Evolutionary conservation across 2,888 invertebrate species (phyloP).

Genomic region (Acronicta leporina): DNA sequence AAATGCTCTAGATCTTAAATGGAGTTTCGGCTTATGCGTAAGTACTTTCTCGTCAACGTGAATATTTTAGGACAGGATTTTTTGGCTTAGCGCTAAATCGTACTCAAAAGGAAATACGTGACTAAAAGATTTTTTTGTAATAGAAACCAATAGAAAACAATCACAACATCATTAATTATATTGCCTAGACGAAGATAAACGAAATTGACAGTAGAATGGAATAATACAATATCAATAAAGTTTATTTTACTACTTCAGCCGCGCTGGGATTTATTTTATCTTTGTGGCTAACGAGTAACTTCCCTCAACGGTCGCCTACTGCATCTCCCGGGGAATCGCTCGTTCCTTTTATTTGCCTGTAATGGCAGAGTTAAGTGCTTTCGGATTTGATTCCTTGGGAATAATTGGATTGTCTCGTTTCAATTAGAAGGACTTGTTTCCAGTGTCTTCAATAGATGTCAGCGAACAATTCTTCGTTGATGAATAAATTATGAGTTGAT

Average conservation of each 20-base stretch:
- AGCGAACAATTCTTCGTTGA: slow-evolving; percentile 31
- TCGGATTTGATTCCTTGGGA: slow-evolving; percentile 52
- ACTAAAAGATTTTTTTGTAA: not conserved
- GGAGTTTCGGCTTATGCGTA: not conserved
- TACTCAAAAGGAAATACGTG: not conserved
- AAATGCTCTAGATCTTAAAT: slow-evolving; percentile 17
- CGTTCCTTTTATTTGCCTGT: slow-evolving; percentile 52
- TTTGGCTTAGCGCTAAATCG: not conserved
- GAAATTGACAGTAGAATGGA: slow-evolving; percentile 19
- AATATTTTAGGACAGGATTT: slow-evolving; percentile 18
- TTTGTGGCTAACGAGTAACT: slow-evolving; percentile 52
- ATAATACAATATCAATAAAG: slow-evolving; percentile 40
- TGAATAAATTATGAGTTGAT: slow-evolving; percentile 51
- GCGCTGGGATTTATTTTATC: slow-evolving; percentile 49
- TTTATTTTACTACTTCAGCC: slow-evolving; percentile 45
- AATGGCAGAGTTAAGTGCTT: slow-evolving; percentile 53
- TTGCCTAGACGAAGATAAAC: slow-evolving; percentile 17
- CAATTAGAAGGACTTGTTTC: slow-evolving; percentile 48
- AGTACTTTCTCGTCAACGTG: slow-evolving; percentile 3
- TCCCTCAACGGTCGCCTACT: slow-evolving; percentile 38
- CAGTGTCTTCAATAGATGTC: slow-evolving; percentile 30
- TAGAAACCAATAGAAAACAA: slow-evolving; percentile 3
- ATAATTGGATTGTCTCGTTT: slow-evolving; percentile 54
- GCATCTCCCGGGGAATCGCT: slow-evolving; percentile 38
- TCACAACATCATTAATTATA: slow-evolving; percentile 6